Conservation (phyloP, 2,888 invertebrate species). For the Carcina quercana region DNA sequence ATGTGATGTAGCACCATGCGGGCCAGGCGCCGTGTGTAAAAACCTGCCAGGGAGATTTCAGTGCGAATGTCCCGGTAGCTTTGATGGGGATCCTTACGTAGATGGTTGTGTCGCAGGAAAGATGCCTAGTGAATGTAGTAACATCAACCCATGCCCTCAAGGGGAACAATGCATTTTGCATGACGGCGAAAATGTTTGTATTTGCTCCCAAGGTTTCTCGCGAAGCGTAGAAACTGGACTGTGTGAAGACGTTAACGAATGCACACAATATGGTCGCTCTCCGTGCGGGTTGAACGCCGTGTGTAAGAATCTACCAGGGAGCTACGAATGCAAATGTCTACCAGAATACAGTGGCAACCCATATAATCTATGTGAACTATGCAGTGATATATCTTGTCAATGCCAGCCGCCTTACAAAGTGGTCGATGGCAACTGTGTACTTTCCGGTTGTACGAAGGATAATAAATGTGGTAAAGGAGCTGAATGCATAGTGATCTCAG, state of each 20-base stretch:
- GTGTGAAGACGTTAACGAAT: constrained; percentile 92
- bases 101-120: constrained; percentile 81
- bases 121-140: constrained; percentile 81
- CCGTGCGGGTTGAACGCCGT: constrained; percentile 92
- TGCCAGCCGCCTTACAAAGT: constrained; percentile 92
- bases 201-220: constrained; percentile 91
- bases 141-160: constrained; percentile 83
- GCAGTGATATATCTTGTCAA: constrained; percentile 87
- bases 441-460: constrained; percentile 87
- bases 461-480: constrained; percentile 90
- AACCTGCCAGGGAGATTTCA: constrained; percentile 90
- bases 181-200: constrained; percentile 87
- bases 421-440: constrained; percentile 86
- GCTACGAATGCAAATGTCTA: constrained; percentile 94
- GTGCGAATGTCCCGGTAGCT: constrained; percentile 91
- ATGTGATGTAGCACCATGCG: constrained; percentile 87
- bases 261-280: constrained; percentile 82
- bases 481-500: constrained; percentile 92
- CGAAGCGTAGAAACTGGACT: constrained; percentile 82
- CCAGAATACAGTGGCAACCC: constrained; percentile 93
- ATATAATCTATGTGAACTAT: constrained; percentile 89
- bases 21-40: constrained; percentile 88
- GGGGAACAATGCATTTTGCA: constrained; percentile 91
- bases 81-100: constrained; percentile 85
- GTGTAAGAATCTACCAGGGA: constrained; percentile 94